phyloP scores from a whole-genome alignment of 23 tunicate genomes.

The Ascidia mentula region DNA sequence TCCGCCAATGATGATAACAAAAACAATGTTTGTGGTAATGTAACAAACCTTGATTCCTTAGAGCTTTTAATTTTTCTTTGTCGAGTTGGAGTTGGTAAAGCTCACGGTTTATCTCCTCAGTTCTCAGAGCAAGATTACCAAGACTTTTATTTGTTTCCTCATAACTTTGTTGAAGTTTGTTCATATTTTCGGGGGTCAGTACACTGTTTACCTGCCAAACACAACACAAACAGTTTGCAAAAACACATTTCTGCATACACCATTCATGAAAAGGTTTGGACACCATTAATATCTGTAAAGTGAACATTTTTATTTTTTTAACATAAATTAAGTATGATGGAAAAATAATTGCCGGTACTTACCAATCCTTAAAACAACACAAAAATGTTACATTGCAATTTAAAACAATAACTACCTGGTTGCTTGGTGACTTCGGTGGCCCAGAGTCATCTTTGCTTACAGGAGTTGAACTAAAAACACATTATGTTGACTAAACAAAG shows the following conservation, averaged over 20 bases:
- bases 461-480: background rate
- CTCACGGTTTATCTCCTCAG: constrained; percentile 46
- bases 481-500: background rate
- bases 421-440: background rate
- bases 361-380: no score
- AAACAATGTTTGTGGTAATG: no score
- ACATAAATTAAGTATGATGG: no score
- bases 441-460: background rate
- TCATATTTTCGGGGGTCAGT: constrained; percentile 36
- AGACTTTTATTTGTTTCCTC: constrained; percentile 35
- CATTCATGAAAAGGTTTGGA: no score
- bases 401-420: no score
- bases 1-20: no score
- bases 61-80: constrained; percentile 30
- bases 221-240: background rate
- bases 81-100: constrained; percentile 27
- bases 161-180: constrained; percentile 39
- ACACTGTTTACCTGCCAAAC: background rate
- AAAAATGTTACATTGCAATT: no score
- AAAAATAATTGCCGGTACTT: no score
- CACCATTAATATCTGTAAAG: no score
- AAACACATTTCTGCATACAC: no score
- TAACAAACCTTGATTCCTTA: constrained; percentile 33
- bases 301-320: no score
- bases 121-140: constrained; percentile 33